Evolutionary conservation across 2,113 vertebrate genomes (phyloP).

Genomic region (Parus major): DNA sequence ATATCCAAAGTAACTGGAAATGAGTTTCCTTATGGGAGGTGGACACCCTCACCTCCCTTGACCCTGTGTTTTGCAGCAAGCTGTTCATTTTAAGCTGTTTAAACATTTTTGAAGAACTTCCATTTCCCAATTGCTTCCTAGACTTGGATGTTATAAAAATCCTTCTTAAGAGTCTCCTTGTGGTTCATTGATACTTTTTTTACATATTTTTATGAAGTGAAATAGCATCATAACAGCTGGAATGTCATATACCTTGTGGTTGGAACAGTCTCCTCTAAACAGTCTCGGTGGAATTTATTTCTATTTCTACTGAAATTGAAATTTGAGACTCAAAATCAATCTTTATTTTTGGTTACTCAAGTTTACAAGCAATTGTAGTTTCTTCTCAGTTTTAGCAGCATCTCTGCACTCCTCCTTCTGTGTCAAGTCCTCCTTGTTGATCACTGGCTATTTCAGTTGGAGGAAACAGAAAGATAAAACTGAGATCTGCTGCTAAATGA

Average conservation of each 20-base stretch:
- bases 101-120: neutral
- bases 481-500: neutral
- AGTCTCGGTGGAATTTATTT: neutral
- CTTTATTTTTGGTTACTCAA: neutral
- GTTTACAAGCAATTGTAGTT: neutral
- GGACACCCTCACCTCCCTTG: accelerated
- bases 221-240: neutral
- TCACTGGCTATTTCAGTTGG: neutral
- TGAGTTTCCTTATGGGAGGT: neutral
- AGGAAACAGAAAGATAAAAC: neutral
- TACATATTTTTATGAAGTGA: neutral
- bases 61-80: neutral
- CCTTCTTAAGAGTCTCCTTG: neutral
- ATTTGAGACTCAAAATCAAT: neutral
- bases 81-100: neutral
- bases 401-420: neutral
- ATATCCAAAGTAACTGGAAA: neutral
- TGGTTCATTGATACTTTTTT: neutral
- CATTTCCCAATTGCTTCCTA: neutral
- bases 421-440: neutral
- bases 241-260: neutral
- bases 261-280: neutral
- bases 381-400: neutral
- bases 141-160: neutral
- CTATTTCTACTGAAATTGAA: conserved; percentile 27